phyloP scores from a whole-genome alignment of 1,140 invertebrate genomes.

The Oedothorax gibbosus region DNA sequence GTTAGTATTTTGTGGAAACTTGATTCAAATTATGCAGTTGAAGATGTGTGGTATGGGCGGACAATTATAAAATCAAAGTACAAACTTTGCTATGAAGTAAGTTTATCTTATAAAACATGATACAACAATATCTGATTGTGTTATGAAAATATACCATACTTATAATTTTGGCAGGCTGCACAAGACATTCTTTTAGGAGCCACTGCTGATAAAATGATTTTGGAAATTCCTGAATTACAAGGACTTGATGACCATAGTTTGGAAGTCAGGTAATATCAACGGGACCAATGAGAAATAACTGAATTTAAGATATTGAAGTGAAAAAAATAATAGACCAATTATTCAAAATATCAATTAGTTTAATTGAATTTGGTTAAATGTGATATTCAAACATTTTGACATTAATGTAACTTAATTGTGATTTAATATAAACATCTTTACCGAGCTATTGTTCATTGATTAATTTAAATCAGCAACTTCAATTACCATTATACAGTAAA shows the following conservation, averaged over 20 bases:
- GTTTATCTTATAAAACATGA: background rate
- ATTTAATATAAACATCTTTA: too few relatives aligned
- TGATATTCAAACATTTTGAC: too few relatives aligned
- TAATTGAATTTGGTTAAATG: too few relatives aligned
- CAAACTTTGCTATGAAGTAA: slow-evolving; percentile 69
- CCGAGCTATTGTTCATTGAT: too few relatives aligned
- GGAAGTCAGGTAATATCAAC: slow-evolving; percentile 14
- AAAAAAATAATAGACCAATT: too few relatives aligned
- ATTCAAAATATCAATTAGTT: too few relatives aligned
- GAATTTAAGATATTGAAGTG: too few relatives aligned
- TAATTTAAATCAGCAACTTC: too few relatives aligned
- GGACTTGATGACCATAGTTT: slow-evolving; percentile 54
- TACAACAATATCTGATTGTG: background rate
- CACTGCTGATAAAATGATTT: slow-evolving; percentile 64
- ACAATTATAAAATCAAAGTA: slow-evolving; percentile 68
- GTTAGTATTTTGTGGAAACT: slow-evolving; percentile 71
- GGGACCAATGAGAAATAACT: too few relatives aligned
- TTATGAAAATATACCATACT: background rate
- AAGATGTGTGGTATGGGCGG: slow-evolving; percentile 68
- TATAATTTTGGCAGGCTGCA: slow-evolving; percentile 62
- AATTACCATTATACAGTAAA: too few relatives aligned
- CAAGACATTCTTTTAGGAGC: slow-evolving; percentile 66
- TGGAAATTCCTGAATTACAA: slow-evolving; percentile 66
- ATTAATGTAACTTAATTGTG: too few relatives aligned
- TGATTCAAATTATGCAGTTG: slow-evolving; percentile 66